Evolutionary conservation across 2,888 invertebrate genomes (phyloP), one percentile per base, ranked within the genome.

Genomic region (Morpho achilles): DNA sequence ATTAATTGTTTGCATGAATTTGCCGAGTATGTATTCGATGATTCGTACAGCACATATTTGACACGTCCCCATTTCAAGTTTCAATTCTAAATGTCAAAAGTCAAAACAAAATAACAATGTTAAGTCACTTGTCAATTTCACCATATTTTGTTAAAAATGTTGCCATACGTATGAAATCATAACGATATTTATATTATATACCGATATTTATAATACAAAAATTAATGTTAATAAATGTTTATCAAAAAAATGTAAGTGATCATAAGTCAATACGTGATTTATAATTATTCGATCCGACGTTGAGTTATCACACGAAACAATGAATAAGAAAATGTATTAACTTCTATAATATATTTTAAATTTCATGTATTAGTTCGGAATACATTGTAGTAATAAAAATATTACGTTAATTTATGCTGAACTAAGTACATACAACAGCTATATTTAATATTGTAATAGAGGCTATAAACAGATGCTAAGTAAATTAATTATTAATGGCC

Each of bases 41-140:
- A 32, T 32, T 43, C 43, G n/a, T 7, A 9, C n/a, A 52, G 59
- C 62, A 52, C 53, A 47, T 49, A 60, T 61, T 55, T 60, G 67
- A 67, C 67, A 67, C 67, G 67, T 67, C 62, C 54, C 42, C 58
- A 57, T 61, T 59, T 55, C 45, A 52, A 56, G 56, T 56, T 43
- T n/a, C 48, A 54, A 55, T 56, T 47, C 56, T 39, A 63, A 63
- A 58, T 56, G 56, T 62, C 66, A 66, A 57, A 32, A 32, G 32
- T 32, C 32, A 32, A 32, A 32, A 32, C 32, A 32, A 32, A 32
- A 32, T 32, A 32, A 32, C 32, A 32, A 32, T 32, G 32, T 32
- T 32, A 32, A 2, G 32, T 32, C 32, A 32, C 32, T 32, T 63
- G 64, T 64, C 62, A 60, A 42, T 32, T 44, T 22, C 10, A 50